Evolutionary conservation across 2,797 vertebrate species (phyloP).

Genomic region (Anableps anableps): DNA sequence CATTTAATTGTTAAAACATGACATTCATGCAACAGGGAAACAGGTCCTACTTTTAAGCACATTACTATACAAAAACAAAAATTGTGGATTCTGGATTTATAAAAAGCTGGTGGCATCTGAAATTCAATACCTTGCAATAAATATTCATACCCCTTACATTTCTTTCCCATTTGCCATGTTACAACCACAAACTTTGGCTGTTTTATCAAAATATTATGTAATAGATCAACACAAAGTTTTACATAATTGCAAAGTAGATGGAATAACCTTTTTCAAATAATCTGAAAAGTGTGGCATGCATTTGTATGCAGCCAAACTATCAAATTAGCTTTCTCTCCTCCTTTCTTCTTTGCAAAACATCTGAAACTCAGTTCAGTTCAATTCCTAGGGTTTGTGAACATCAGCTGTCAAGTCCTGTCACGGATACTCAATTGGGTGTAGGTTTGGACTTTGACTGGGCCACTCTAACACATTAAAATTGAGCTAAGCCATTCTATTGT

Average conservation of each 20-base stretch:
- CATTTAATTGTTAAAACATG: background rate
- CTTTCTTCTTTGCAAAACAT: background rate
- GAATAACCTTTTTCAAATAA: background rate
- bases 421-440: background rate
- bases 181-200: background rate
- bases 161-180: background rate
- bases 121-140: background rate
- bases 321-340: background rate
- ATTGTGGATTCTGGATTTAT: background rate
- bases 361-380: background rate
- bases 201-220: background rate
- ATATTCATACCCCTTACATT: background rate
- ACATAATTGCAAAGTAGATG: background rate
- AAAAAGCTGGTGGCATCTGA: background rate
- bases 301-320: background rate
- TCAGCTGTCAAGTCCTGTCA: background rate
- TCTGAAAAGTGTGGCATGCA: background rate
- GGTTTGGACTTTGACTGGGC: background rate
- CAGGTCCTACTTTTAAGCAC: background rate
- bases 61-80: background rate
- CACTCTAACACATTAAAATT: background rate
- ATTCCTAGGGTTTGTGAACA: background rate
- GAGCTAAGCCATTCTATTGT: background rate
- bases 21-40: background rate
- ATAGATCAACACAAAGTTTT: background rate